These are phyloP conservation scores for Mesorhabditis belari DNA, from an alignment of 2,888 invertebrate species.

Conservation along the genomic window DNA sequence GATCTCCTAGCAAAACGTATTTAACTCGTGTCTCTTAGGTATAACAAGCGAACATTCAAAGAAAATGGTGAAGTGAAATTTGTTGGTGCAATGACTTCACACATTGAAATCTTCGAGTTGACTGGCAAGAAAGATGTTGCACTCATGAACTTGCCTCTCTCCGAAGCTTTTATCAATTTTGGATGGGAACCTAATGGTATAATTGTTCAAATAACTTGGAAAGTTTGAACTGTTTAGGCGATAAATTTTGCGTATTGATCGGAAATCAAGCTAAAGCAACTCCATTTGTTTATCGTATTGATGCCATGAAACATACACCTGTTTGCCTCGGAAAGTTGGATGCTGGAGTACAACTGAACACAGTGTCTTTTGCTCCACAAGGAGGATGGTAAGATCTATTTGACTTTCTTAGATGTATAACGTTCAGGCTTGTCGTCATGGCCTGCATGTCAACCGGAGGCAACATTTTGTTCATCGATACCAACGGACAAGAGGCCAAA, in stretches of 20 bases:
- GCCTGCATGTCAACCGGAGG: slow-evolving; percentile 42
- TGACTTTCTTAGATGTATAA: too few relatives aligned
- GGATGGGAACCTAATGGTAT: slow-evolving; percentile 80
- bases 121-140: slow-evolving; percentile 76
- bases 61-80: slow-evolving; percentile 89
- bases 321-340: slow-evolving; percentile 42
- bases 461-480: slow-evolving; percentile 48
- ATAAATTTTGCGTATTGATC: slow-evolving; percentile 90
- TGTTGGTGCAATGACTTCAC: slow-evolving; percentile 85
- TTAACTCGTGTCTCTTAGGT: slow-evolving; percentile 55
- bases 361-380: slow-evolving; percentile 28
- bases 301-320: slow-evolving; percentile 42
- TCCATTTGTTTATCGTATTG: slow-evolving; percentile 46
- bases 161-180: slow-evolving; percentile 70
- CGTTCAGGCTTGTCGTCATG: slow-evolving; percentile 56
- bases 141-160: slow-evolving; percentile 91
- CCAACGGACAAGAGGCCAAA: slow-evolving; percentile 38
- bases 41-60: slow-evolving; percentile 72
- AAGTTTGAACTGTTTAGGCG: slow-evolving; percentile 63
- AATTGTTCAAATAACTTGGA: not conserved
- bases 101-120: slow-evolving; percentile 98
- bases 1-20: not conserved
- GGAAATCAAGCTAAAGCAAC: slow-evolving; percentile 59
- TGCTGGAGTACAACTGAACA: slow-evolving; percentile 44
- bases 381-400: slow-evolving; percentile 55